A percentile compares a stretch with the other conserved stretches of the same genome.
These are phyloP conservation scores for Synanthedon myopaeformis DNA, from an alignment of 2,888 invertebrate genomes.

Conservation along the genomic window DNA sequence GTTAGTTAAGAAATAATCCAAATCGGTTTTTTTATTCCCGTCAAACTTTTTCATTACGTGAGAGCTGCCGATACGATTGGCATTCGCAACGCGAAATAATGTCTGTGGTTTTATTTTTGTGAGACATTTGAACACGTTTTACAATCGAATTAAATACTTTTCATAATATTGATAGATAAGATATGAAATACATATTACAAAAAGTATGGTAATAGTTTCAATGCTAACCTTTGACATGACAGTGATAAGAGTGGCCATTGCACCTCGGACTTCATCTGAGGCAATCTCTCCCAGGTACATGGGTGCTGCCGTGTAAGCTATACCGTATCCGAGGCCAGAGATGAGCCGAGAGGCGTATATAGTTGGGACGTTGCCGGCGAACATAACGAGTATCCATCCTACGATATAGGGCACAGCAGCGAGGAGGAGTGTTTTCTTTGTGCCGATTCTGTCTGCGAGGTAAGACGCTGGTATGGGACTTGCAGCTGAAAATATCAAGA, in stretches of 20 bases:
- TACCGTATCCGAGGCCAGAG: constrained; percentile 73
- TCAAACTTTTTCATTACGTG: too few species aligned
- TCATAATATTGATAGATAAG: too few species aligned
- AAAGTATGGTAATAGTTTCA: too few species aligned
- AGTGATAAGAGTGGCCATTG: constrained; percentile 72
- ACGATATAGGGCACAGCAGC: constrained; percentile 72
- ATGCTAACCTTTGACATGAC: constrained; percentile 61
- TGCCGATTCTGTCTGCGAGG: constrained; percentile 74
- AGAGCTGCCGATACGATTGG: too few species aligned
- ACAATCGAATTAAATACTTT: too few species aligned
- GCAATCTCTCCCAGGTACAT: constrained; percentile 75
- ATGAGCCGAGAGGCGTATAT: constrained; percentile 72
- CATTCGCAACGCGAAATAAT: too few species aligned
- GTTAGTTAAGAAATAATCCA: too few species aligned
- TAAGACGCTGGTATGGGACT: constrained; percentile 74
- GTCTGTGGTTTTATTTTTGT: too few species aligned
- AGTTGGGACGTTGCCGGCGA: constrained; percentile 66
- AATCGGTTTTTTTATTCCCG: too few species aligned
- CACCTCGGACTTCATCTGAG: constrained; percentile 69
- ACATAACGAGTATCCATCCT: constrained; percentile 74
- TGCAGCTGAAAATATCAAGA: constrained; percentile 48
- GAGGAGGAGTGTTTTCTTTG: constrained; percentile 72
- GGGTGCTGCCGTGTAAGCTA: constrained; percentile 71
- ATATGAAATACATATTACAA: too few species aligned
- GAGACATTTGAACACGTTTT: too few species aligned